Evolutionary conservation across 2,113 vertebrate genomes (phyloP).

Genomic region (Dermatemys mawii): DNA sequence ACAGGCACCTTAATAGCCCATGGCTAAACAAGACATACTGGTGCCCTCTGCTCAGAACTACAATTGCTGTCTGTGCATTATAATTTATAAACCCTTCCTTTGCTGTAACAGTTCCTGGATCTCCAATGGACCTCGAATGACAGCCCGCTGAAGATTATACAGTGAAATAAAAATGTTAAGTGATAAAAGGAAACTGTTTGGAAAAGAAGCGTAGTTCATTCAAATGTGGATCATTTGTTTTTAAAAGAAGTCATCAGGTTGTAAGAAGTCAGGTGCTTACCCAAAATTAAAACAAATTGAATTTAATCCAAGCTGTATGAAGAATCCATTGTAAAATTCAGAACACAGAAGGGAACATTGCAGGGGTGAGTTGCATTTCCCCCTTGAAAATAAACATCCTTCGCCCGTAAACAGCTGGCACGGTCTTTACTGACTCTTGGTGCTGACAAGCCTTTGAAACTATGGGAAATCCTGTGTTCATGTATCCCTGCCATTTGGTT

Average conservation of each 20-base stretch:
- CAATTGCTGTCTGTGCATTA: not conserved
- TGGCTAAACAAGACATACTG: not conserved
- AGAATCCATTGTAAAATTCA: not conserved
- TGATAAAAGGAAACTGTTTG: not conserved
- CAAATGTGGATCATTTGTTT: rapidly evolving
- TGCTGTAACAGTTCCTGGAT: slow-evolving; percentile 14
- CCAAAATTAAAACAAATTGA: not conserved
- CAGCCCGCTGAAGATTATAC: not conserved
- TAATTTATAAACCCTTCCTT: not conserved
- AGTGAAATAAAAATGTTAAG: not conserved
- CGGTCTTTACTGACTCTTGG: not conserved
- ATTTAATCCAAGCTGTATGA: not conserved
- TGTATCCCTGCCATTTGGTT: not conserved
- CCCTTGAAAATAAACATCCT: not conserved
- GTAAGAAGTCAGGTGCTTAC: not conserved
- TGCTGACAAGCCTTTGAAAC: not conserved
- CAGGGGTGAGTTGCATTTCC: not conserved
- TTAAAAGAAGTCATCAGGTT: not conserved
- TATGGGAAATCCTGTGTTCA: not conserved
- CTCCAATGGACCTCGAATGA: not conserved
- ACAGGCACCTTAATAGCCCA: not conserved
- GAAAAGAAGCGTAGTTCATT: not conserved
- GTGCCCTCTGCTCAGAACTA: not conserved
- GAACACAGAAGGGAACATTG: not conserved
- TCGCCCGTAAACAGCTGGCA: not conserved